Evolutionary conservation across 1,140 invertebrate genomes (phyloP).

Genomic region (Drosophila tsacasi): DNA sequence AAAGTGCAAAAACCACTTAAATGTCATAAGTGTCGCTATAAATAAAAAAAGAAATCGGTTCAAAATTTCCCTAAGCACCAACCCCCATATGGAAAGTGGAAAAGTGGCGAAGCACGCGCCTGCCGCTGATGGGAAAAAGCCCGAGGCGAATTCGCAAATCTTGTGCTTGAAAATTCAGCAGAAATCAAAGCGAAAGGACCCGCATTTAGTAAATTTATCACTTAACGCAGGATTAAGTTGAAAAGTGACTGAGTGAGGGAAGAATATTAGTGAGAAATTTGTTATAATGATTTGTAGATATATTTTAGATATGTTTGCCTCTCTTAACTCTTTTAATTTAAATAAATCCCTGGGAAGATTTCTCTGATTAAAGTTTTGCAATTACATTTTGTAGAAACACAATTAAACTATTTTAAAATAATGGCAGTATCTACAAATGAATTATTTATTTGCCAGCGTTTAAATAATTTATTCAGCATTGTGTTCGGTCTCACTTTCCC

Average conservation of each 20-base stretch:
- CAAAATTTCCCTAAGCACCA: constrained; percentile 50
- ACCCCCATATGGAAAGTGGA: constrained; percentile 44
- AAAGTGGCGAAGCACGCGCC: constrained; percentile 33
- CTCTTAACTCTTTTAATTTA: neutral
- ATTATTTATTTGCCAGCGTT: neutral
- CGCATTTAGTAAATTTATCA: constrained; percentile 49
- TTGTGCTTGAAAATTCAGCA: constrained; percentile 53
- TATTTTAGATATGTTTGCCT: neutral
- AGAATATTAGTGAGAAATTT: neutral
- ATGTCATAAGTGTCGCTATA: constrained; percentile 70
- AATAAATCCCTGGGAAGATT: neutral
- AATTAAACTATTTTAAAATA: neutral
- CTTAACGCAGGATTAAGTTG: neutral
- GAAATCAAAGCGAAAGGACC: constrained; percentile 38
- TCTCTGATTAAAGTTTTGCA: neutral
- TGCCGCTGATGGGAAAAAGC: constrained; percentile 60
- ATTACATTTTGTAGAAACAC: neutral
- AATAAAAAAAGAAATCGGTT: constrained; percentile 60
- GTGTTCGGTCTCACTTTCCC: neutral
- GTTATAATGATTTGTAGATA: neutral
- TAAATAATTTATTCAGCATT: constrained; percentile 4
- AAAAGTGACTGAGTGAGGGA: neutral
- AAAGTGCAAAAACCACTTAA: constrained; percentile 83
- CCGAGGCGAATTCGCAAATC: constrained; percentile 41
- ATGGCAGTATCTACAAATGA: neutral